phyloP scores from a whole-genome alignment of 2,113 vertebrate species.

The Typhlomys cinereus region DNA sequence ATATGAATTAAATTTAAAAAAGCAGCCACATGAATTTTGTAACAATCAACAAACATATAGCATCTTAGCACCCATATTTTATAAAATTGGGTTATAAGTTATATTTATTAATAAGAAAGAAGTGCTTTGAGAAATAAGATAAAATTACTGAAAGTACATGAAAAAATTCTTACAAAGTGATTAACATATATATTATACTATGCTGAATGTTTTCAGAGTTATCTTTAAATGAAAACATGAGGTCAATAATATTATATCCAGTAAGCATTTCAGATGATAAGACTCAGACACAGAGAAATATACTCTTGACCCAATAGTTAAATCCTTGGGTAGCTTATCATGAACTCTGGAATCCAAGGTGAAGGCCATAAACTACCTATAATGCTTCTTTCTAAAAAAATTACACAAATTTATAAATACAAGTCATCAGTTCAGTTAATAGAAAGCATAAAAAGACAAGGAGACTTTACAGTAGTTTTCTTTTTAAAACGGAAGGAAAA shows the following conservation, averaged over 20 bases:
- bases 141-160: background rate
- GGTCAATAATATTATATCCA: background rate
- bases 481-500: constrained; percentile 32
- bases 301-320: background rate
- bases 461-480: background rate
- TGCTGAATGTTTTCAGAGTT: background rate
- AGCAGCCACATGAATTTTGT: too few relatives aligned
- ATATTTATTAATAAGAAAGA: background rate
- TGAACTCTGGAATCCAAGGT: background rate
- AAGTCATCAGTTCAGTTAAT: background rate
- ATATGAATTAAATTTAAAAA: too few relatives aligned
- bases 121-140: background rate
- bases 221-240: background rate
- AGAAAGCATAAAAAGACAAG: background rate
- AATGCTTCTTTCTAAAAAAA: background rate
- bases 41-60: background rate
- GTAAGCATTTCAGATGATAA: background rate
- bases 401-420: background rate
- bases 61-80: background rate
- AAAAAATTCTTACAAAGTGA: background rate
- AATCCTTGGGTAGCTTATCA: background rate
- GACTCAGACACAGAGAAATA: background rate
- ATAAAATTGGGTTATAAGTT: background rate
- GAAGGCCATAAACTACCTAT: background rate
- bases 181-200: background rate